phyloP scores from a whole-genome alignment of 2,113 vertebrate genomes.

The Percina caprodes region DNA sequence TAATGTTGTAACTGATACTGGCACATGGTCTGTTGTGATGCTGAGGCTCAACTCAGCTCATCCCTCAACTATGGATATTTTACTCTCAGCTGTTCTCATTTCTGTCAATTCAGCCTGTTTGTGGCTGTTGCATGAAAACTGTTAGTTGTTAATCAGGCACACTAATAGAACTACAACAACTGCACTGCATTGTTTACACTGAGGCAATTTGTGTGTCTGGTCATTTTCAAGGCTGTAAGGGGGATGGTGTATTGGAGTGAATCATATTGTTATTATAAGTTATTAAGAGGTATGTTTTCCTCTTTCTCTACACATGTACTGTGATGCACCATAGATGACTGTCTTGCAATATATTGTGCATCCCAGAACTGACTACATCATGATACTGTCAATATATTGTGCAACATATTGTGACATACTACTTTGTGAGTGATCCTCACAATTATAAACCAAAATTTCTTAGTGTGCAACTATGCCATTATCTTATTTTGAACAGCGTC shows the following conservation, averaged over 20 bases:
- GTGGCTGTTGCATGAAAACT: neutral
- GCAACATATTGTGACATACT: neutral
- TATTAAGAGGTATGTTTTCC: neutral
- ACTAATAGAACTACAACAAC: neutral
- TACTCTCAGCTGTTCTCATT: constrained; percentile 14
- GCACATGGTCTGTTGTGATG: neutral
- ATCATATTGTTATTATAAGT: neutral
- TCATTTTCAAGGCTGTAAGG: neutral
- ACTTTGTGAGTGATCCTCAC: neutral
- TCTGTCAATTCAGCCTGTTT: constrained; percentile 13
- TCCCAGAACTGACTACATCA: neutral
- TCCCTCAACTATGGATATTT: neutral
- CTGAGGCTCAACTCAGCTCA: neutral
- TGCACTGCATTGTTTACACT: neutral
- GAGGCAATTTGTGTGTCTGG: neutral
- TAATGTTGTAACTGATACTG: neutral
- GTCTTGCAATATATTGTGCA: neutral
- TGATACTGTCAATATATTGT: neutral
- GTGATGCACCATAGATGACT: neutral
- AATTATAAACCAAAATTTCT: neutral
- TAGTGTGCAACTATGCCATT: neutral
- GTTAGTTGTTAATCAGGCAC: neutral
- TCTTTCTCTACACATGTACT: neutral
- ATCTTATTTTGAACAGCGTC: neutral
- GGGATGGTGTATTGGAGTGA: neutral